phyloP scores from a whole-genome alignment of 2,888 invertebrate species.

The Aethes cnicana region DNA sequence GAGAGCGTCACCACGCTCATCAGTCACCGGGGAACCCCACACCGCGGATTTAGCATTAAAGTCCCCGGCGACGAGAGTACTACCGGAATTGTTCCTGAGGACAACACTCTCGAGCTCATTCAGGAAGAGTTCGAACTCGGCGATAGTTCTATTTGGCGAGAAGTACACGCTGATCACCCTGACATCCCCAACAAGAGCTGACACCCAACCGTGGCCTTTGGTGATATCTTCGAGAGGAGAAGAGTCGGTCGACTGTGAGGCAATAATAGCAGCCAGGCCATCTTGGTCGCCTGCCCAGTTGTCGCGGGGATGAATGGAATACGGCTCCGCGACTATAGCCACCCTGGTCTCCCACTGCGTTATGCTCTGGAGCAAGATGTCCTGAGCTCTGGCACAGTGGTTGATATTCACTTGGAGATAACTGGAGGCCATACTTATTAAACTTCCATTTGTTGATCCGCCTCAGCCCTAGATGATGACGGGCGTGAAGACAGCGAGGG shows the following conservation, averaged over 20 bases:
- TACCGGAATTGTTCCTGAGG: neutral
- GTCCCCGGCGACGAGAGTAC: slow-evolving; percentile 1
- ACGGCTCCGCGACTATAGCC: slow-evolving; percentile 35
- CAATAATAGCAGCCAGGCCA: slow-evolving; percentile 19
- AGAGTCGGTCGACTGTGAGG: neutral
- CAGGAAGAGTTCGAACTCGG: slow-evolving; percentile 1
- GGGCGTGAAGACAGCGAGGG: neutral
- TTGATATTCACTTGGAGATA: no score
- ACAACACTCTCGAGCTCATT: neutral
- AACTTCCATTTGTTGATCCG: neutral
- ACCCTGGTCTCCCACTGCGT: neutral
- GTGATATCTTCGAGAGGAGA: neutral
- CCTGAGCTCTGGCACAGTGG: no score
- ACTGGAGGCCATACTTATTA: neutral
- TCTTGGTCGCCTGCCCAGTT: slow-evolving; percentile 25
- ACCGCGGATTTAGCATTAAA: neutral
- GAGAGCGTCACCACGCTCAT: neutral
- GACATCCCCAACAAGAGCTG: slow-evolving; percentile 16
- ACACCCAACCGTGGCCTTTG: slow-evolving; percentile 20
- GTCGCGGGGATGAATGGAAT: slow-evolving; percentile 18
- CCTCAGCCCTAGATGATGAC: neutral
- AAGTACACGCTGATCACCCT: slow-evolving; percentile 9
- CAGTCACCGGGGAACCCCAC: neutral
- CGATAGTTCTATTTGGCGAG: neutral
- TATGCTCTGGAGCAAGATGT: no score